Evolutionary conservation across 2,888 invertebrate genomes (phyloP), one percentile per base, ranked within the genome.

Genomic region (Syritta pipiens): DNA sequence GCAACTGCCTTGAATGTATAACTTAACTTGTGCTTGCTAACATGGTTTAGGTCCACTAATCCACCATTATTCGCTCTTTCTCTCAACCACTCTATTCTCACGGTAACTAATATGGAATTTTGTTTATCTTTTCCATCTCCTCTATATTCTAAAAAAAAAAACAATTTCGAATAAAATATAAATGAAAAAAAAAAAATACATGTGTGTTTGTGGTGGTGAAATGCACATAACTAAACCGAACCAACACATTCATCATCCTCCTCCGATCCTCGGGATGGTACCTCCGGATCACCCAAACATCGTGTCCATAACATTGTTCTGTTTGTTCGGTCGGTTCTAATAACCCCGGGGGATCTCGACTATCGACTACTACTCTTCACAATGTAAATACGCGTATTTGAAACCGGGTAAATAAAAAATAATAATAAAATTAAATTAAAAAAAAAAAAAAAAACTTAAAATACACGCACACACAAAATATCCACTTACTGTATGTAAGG

Each of bases 401-500:
- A 24, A 65, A 76, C 62, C 44, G 67, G 67, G 60, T 62, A 71
- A 51, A 35, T 55, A 55, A 59, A 46, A 49, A 55, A 59, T 20
- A 37, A 59, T 22, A 40, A 37, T 10, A 30, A 59, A 59, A 60
- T 71, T 62, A 26, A 42, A 65, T n/a, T n/a, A n/a, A n/a, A n/a
- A n/a, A 5, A 51, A 63, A 67, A 42, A 65, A 67, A 53, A 60
- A 46, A 42, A 10, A 19, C 44, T 44, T 35, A 37, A 74, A 77
- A 77, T 26, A 51, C 81, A 65, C 65, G 82, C 91, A 59, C 68
- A 69, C 37, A 62, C 42, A 59, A 51, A 62, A 79, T 32, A 51
- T 28, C 22, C 71, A 69, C 55, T 82, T 60, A 53, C 76, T 69
- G 65, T 72, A 83, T 83, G 83, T 84, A 87, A 92, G 93, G 91